These are phyloP conservation scores for Tupiocoris notatus DNA, from an alignment of 2,888 invertebrate genomes.

Conservation along the genomic window DNA sequence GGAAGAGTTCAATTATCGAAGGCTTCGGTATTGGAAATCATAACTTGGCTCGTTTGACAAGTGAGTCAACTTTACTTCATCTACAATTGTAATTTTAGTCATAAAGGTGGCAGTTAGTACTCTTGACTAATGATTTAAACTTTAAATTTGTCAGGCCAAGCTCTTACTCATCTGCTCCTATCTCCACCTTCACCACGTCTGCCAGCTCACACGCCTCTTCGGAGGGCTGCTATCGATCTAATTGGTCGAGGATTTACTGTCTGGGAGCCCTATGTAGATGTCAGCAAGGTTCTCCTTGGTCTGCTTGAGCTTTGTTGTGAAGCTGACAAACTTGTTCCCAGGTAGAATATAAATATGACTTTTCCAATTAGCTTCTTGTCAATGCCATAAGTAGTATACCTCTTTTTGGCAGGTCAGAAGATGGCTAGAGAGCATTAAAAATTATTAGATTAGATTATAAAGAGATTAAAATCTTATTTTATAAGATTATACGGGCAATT, in stretches of 20 bases:
- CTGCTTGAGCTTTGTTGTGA: conserved; percentile 91
- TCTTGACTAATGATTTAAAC: no score
- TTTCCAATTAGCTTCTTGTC: no score
- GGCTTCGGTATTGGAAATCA: conserved; percentile 84
- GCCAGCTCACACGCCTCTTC: conserved; percentile 87
- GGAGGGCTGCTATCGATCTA: conserved; percentile 94
- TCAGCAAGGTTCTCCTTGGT: conserved; percentile 80
- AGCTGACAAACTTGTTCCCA: conserved; percentile 85
- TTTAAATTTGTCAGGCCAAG: conserved; percentile 66
- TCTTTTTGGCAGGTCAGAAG: no score
- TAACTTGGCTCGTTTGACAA: conserved; percentile 85
- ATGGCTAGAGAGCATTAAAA: no score
- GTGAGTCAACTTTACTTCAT: conserved; percentile 55
- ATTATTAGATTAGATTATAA: no score
- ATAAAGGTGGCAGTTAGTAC: no score
- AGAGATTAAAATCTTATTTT: no score
- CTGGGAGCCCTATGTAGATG: conserved; percentile 97
- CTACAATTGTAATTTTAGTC: neutral
- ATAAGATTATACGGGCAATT: no score
- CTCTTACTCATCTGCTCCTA: conserved; percentile 86
- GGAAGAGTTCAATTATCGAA: conserved; percentile 83
- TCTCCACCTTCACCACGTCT: conserved; percentile 80
- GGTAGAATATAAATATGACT: no score
- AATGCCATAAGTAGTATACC: no score
- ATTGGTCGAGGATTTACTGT: conserved; percentile 96